Evolutionary conservation across 2,888 invertebrate genomes (phyloP), one percentile per base, ranked within the genome.

Genomic region (Rutpela maculata): DNA sequence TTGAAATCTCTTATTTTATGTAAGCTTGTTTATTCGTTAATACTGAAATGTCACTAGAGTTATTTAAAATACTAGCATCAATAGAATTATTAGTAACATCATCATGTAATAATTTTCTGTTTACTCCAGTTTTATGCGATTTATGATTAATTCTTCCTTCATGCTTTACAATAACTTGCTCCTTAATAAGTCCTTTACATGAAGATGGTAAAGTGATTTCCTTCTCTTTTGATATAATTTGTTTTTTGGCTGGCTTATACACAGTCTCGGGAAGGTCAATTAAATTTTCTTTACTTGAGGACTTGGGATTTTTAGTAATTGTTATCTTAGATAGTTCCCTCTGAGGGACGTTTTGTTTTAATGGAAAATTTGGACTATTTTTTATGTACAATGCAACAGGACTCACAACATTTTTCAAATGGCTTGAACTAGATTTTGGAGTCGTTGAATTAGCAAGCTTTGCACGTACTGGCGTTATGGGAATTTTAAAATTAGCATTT

Each of bases 371-470:
- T 9, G 80, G 78, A 66, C 80, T 80, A 63, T 78, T 72, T 26
- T 78, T 78, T 55, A 80, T 80, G 35, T 80, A 80, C 50, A 78
- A 57, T 11, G 78, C 68, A 6, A 80, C 78, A 12, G 80, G 80
- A 19, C 80, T 80, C 11, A 78, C 70, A 9, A 80, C 70, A 56
- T 80, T 68, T 56, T 77, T 78, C 11, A 78, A 19, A 68, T 63
- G 50, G 10, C 60, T 26, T 7, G 26, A n/a, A 26, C 26, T 10
- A 0, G 43, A 22, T 55, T 69, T 77, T 7, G 69, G 65, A 12
- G 69, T 22, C 0, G 72, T 63, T 0, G 35, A 31, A 17, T 50
- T 31, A 0, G 18, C 26, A 10, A 55, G n/a, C 10, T 72, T 72
- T 22, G 55, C 9, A 1, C 72, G 62, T 2, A 31, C 17, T 1